Conservation (phyloP, 2,113 vertebrate genomes). For the Numida meleagris region DNA sequence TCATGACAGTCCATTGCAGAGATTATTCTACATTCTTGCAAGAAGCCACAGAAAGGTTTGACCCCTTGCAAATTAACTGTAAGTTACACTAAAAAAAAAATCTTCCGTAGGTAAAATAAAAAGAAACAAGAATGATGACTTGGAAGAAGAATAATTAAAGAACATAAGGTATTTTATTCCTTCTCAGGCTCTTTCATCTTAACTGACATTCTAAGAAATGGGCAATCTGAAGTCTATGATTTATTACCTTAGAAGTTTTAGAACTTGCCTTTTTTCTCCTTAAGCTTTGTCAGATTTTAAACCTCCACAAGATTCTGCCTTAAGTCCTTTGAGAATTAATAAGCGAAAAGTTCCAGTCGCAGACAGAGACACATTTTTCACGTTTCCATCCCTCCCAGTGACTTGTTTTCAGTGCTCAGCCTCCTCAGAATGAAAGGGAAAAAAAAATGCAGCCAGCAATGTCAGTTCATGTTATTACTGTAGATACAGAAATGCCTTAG, state of each 20-base stretch:
- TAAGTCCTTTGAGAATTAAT: slow-evolving; percentile 52
- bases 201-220: slow-evolving; percentile 36
- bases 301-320: neutral
- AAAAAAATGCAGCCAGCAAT: neutral
- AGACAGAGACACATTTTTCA: slow-evolving; percentile 60
- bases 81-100: neutral
- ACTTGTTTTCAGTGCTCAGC: slow-evolving; percentile 30
- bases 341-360: slow-evolving; percentile 29
- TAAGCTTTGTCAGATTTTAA: slow-evolving; percentile 34
- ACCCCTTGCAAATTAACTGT: neutral
- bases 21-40: neutral
- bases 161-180: slow-evolving; percentile 27
- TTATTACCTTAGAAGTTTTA: slow-evolving; percentile 52
- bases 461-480: slow-evolving; percentile 44
- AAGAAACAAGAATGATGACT: neutral
- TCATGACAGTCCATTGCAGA: neutral
- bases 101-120: slow-evolving; percentile 1
- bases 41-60: slow-evolving; percentile 8
- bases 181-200: slow-evolving; percentile 46
- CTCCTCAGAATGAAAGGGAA: slow-evolving; percentile 28
- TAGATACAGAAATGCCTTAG: slow-evolving; percentile 41
- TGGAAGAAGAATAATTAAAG: slow-evolving; percentile 35
- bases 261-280: neutral
- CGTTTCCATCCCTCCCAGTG: neutral
- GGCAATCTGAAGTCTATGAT: slow-evolving; percentile 13